Evolutionary conservation across 2,797 vertebrate genomes (phyloP).

Genomic region (Adrianichthys oophorus): DNA sequence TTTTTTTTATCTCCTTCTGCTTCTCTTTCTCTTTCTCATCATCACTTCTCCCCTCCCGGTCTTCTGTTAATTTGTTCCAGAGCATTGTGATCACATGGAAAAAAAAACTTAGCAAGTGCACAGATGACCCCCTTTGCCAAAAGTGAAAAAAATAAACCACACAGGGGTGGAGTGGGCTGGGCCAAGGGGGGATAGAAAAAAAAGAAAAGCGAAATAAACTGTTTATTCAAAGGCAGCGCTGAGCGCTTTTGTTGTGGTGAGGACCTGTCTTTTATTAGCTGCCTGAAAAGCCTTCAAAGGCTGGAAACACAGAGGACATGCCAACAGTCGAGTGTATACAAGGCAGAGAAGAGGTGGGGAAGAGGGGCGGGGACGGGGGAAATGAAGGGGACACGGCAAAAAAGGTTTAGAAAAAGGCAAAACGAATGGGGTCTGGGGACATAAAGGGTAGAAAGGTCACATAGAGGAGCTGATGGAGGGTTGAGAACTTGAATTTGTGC

Average conservation of each 20-base stretch:
- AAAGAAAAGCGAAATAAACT: slow-evolving; percentile 75
- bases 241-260: slow-evolving; percentile 85
- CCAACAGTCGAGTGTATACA: slow-evolving; percentile 82
- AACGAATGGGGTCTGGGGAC: slow-evolving; percentile 43
- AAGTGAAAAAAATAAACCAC: slow-evolving; percentile 73
- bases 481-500: slow-evolving; percentile 59
- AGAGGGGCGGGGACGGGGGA: slow-evolving; percentile 19
- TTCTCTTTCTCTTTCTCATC: slow-evolving; percentile 56
- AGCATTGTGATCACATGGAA: slow-evolving; percentile 75
- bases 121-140: slow-evolving; percentile 77
- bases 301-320: slow-evolving; percentile 83
- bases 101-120: slow-evolving; percentile 78
- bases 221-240: slow-evolving; percentile 80
- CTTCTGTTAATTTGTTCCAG: slow-evolving; percentile 73
- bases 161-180: slow-evolving; percentile 32
- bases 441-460: slow-evolving; percentile 58
- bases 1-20: slow-evolving; percentile 35
- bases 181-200: slow-evolving; percentile 36
- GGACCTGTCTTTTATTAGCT: slow-evolving; percentile 87
- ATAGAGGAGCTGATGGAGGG: slow-evolving; percentile 49
- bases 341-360: slow-evolving; percentile 53
- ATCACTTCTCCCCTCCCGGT: slow-evolving; percentile 52
- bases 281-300: slow-evolving; percentile 88
- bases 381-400: slow-evolving; percentile 53
- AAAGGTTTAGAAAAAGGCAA: slow-evolving; percentile 55